Conservation (phyloP, 2,888 invertebrate genomes). For the Lasioglossum morio region DNA sequence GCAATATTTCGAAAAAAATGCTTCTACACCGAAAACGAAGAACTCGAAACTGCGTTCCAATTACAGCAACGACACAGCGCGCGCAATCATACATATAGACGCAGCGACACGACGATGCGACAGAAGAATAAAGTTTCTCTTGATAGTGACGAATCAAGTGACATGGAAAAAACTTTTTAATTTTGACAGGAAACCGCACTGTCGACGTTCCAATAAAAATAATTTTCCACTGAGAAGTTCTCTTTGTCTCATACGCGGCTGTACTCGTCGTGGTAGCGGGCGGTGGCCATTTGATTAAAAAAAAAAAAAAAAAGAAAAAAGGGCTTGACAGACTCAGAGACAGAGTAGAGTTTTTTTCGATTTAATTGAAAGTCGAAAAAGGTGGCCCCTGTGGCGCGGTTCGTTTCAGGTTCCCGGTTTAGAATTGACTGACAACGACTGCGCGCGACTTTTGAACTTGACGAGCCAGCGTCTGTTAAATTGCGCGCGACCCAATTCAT, state of each 20-base stretch:
- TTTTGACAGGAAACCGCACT: slow-evolving; percentile 34
- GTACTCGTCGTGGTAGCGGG: not conserved
- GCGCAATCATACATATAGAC: not conserved
- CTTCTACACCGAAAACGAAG: not conserved
- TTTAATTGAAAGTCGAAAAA: slow-evolving; percentile 72
- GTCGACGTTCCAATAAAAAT: slow-evolving; percentile 38
- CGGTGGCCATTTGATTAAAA: slow-evolving; percentile 65
- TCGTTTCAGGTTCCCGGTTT: slow-evolving; percentile 17
- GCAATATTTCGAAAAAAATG: not conserved
- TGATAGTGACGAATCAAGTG: slow-evolving; percentile 22
- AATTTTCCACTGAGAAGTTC: slow-evolving; percentile 49
- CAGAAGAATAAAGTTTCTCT: slow-evolving; percentile 25
- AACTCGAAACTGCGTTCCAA: not conserved
- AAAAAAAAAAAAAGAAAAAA: slow-evolving; percentile 10
- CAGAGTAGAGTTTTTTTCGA: slow-evolving; percentile 49
- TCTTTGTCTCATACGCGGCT: slow-evolving; percentile 32
- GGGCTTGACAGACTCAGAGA: slow-evolving; percentile 17
- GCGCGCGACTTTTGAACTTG: slow-evolving; percentile 28
- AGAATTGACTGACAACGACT: slow-evolving; percentile 49
- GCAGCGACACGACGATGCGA: too few species aligned
- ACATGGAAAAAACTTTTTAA: slow-evolving; percentile 64
- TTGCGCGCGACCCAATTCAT: slow-evolving; percentile 36
- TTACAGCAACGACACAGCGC: not conserved
- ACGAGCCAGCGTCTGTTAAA: slow-evolving; percentile 12
- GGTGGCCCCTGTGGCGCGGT: slow-evolving; percentile 31